Conservation (phyloP, 2,113 vertebrate species). For the Lota lota region DNA sequence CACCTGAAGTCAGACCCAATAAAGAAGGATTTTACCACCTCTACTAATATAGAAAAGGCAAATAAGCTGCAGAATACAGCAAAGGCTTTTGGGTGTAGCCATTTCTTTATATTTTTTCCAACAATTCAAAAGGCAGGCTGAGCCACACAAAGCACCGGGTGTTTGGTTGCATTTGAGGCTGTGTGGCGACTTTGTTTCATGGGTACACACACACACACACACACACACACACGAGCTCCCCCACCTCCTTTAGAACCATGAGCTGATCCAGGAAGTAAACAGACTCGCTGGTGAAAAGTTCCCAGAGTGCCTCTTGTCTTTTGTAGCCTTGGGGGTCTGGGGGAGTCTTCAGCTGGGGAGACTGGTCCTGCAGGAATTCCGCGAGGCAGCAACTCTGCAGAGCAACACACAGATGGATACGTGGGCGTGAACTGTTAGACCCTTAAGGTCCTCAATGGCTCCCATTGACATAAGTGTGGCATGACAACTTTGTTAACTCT, state of each 20-base stretch:
- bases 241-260: constrained; percentile 88
- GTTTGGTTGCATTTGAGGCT: constrained; percentile 45
- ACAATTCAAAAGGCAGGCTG: constrained; percentile 13
- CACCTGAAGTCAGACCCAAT: constrained; percentile 70
- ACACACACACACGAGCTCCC: neutral
- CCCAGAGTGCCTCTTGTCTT: constrained; percentile 84
- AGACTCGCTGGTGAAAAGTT: constrained; percentile 90
- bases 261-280: constrained; percentile 92
- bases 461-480: no score
- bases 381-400: constrained; percentile 78
- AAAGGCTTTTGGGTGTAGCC: constrained; percentile 19
- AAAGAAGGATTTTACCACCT: constrained; percentile 11
- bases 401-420: neutral
- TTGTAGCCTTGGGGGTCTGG: constrained; percentile 57
- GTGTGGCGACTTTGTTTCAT: no score
- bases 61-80: constrained; percentile 11
- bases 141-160: constrained; percentile 41
- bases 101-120: neutral
- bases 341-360: constrained; percentile 52
- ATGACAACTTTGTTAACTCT: no score
- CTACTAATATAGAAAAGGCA: constrained; percentile 16
- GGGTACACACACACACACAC: no score
- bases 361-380: constrained; percentile 75
- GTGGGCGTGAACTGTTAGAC: no score
- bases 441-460: no score